Evolutionary conservation across 2,888 invertebrate species (phyloP).

Genomic region (Drepanosiphum platanoidis): DNA sequence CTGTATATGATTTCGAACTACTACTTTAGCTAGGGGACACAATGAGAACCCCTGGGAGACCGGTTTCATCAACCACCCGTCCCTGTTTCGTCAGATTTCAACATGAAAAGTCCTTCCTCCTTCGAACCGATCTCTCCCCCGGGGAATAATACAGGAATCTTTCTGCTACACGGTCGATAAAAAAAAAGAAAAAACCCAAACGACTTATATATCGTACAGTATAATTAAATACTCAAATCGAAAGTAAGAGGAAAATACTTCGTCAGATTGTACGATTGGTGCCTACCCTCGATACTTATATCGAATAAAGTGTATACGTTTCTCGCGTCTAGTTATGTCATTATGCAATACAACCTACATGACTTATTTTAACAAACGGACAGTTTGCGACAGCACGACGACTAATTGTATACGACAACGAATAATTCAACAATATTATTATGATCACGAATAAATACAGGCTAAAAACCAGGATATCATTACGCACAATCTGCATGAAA

Average conservation of each 20-base stretch:
- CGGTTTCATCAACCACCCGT: slow-evolving; percentile 39
- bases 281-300: too few relatives aligned
- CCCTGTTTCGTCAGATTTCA: slow-evolving; percentile 19
- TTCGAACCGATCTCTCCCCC: slow-evolving; percentile 7
- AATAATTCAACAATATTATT: neutral
- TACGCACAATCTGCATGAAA: neutral
- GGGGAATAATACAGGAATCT: neutral
- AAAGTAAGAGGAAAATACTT: neutral
- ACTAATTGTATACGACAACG: neutral
- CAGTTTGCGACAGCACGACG: neutral
- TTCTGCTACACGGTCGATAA: neutral
- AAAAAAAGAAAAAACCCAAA: slow-evolving; percentile 23
- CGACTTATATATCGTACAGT: neutral
- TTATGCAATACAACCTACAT: neutral
- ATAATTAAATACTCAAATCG: neutral
- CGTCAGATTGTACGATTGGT: too few relatives aligned
- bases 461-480: neutral
- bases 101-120: slow-evolving; percentile 15
- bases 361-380: neutral
- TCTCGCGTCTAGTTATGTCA: too few relatives aligned
- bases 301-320: too few relatives aligned
- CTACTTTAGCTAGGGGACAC: neutral
- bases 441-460: neutral
- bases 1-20: neutral
- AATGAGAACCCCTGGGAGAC: slow-evolving; percentile 38